Percentiles rank a stretch among this genome's conserved stretches.
These are phyloP conservation scores for Acleris emargana DNA, from an alignment of 2,888 invertebrate genomes.

Conservation along the genomic window DNA sequence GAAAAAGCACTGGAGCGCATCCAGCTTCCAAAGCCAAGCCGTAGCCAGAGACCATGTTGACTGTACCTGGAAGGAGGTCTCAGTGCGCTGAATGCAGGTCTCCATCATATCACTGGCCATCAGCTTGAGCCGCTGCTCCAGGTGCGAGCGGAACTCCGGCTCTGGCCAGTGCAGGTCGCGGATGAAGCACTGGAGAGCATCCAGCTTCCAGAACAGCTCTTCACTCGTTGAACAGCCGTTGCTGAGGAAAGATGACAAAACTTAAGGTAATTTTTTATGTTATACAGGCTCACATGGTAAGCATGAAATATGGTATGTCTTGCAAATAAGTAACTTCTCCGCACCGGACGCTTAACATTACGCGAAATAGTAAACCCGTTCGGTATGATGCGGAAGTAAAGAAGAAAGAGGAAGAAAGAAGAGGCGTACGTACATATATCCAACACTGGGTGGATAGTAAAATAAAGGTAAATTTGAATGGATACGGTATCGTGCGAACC, in stretches of 20 bases:
- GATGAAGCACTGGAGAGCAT: slow-evolving; percentile 98
- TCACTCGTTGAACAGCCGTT: slow-evolving; percentile 99
- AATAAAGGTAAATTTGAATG: too few species aligned
- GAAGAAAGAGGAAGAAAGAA: too few species aligned
- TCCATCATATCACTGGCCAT: slow-evolving; percentile 99
- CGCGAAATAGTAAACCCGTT: too few species aligned
- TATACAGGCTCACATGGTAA: too few species aligned
- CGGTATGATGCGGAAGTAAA: too few species aligned
- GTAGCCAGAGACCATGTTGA: slow-evolving; percentile 83
- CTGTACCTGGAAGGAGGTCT: slow-evolving; percentile 88
- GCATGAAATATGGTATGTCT: too few species aligned
- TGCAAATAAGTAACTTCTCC: too few species aligned
- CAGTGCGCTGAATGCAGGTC: slow-evolving; percentile 96
- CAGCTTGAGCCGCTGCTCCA: slow-evolving; percentile 97
- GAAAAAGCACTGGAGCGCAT: slow-evolving; percentile 91
- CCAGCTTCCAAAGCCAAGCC: slow-evolving; percentile 99
- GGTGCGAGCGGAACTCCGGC: slow-evolving; percentile 97
- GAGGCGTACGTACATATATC: too few species aligned
- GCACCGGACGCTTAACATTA: too few species aligned
- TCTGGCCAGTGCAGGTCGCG: slow-evolving; percentile 99
- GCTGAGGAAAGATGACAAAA: slow-evolving; percentile 65
- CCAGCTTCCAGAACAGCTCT: slow-evolving; percentile 99
- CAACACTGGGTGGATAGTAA: too few species aligned
- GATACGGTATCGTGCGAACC: too few species aligned
- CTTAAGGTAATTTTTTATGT: too few species aligned